Evolutionary conservation across 2,797 vertebrate species (phyloP).

Genomic region (Mastacembelus armatus): DNA sequence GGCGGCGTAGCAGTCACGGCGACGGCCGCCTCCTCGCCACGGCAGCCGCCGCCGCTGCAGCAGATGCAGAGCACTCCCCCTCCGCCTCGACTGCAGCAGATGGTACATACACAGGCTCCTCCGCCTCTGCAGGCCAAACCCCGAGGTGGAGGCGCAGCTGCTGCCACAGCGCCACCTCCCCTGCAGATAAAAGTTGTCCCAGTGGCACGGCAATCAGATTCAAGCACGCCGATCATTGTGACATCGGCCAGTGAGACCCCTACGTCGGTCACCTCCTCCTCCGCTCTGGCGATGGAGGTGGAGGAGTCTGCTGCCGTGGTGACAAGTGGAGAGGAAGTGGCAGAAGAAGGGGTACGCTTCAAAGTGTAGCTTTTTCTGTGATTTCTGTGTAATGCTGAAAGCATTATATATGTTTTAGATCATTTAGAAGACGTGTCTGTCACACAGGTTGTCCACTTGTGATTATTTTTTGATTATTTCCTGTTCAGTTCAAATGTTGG

Average conservation of each 20-base stretch:
- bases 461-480: no score
- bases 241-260: constrained; percentile 65
- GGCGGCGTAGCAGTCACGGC: constrained; percentile 71
- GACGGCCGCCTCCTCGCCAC: constrained; percentile 64
- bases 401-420: no score
- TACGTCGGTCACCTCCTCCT: constrained; percentile 22
- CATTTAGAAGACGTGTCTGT: no score
- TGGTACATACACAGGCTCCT: constrained; percentile 87
- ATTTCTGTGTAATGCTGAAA: no score
- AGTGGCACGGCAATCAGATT: constrained; percentile 75
- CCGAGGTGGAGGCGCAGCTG: constrained; percentile 65
- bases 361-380: no score
- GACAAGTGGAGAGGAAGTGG: constrained; percentile 59
- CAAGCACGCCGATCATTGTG: constrained; percentile 77
- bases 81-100: constrained; percentile 87
- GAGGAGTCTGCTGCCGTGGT: constrained; percentile 67
- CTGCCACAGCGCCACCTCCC: constrained; percentile 80
- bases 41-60: constrained; percentile 89
- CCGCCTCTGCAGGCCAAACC: constrained; percentile 90
- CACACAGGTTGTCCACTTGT: no score
- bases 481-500: no score
- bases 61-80: constrained; percentile 89
- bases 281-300: constrained; percentile 71
- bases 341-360: constrained; percentile 71
- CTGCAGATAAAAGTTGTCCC: constrained; percentile 89